Evolutionary conservation across 2,888 invertebrate species (phyloP).

Genomic region (Tinea pellionella): DNA sequence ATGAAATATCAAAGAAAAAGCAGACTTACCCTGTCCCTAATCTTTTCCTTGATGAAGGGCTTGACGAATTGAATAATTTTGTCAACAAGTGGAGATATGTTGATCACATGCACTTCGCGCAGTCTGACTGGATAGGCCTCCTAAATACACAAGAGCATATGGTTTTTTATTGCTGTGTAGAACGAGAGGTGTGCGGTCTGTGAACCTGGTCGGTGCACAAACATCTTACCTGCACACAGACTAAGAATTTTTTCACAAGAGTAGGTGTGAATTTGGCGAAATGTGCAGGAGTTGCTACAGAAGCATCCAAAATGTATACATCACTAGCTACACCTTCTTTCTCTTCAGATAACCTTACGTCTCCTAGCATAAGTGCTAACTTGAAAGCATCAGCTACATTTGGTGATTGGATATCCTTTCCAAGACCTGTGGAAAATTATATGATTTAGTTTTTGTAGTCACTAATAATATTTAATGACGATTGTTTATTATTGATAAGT

Average conservation of each 20-base stretch:
- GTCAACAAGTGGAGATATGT: conserved; percentile 85
- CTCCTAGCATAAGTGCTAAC: conserved; percentile 86
- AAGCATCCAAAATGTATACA: conserved; percentile 83
- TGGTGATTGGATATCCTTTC: conserved; percentile 76
- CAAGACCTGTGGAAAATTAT: conserved; percentile 51
- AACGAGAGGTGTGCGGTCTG: too few relatives aligned
- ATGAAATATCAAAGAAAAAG: background rate
- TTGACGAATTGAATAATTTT: conserved; percentile 88
- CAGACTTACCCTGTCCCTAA: conserved; percentile 74
- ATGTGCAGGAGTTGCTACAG: conserved; percentile 81
- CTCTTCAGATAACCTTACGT: conserved; percentile 81
- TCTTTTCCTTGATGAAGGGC: conserved; percentile 89
- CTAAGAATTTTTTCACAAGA: conserved; percentile 85
- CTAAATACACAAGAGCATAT: conserved; percentile 36
- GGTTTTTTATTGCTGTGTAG: too few relatives aligned
- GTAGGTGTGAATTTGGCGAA: conserved; percentile 88
- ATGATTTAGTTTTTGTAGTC: too few relatives aligned
- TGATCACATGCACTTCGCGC: conserved; percentile 88
- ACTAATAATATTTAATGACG: background rate
- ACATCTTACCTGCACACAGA: conserved; percentile 76
- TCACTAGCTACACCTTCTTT: conserved; percentile 86
- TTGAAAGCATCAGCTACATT: conserved; percentile 84
- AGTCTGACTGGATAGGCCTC: conserved; percentile 90
- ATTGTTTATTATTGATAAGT: too few relatives aligned
- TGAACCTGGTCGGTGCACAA: background rate